Evolutionary conservation across 1,140 invertebrate species (phyloP), one percentile per base, ranked within the genome.

Genomic region (Drosophila subpulchrella): DNA sequence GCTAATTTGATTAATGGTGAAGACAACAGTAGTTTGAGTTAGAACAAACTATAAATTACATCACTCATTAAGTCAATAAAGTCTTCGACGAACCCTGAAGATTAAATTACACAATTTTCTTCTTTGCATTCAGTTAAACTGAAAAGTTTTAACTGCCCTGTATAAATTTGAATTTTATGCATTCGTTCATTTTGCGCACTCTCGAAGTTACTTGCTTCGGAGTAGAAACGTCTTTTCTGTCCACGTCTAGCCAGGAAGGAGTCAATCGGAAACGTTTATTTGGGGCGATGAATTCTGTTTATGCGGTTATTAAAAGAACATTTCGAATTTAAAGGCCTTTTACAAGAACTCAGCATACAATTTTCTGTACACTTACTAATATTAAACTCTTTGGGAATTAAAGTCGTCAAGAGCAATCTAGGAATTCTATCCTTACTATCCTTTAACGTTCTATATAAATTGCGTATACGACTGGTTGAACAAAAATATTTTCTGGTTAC

Each of bases 1-100:
- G 34, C 51, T 78, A 66, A 61, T 78, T 78, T 78, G 56, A 78
- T 67, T 78, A 78, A 78, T 78, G 75, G 54, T 7, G 17, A 24
- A 1, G n/a, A 27, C 17, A 44, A 51, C 38, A 53, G n/a, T 13
- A 36, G 61, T 47, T 63, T 66, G 24, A 20, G 59, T 48, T 38
- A 1, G 47, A 38, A 5, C 38, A 42, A 30, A 41, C 17, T 63
- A 50, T 47, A 66, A 75, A 51, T 62, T 51, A 41, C 59, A 53
- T 50, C 50, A 66, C 42, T 46, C 15, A 63, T 48, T 63, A 30
- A 58, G 36, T 47, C 50, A 55, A 62, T 51, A 41, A 47, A 59
- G 44, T 46, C 12, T 3, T 6, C 17, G 7, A 8, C 39, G 27
- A 57, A 13, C 5, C 20, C 24, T 20, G 34, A n/a, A 39, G 53